Evolutionary conservation across 2,888 invertebrate genomes (phyloP), one percentile per base, ranked within the genome.

Genomic region (Conistra vaccinii): DNA sequence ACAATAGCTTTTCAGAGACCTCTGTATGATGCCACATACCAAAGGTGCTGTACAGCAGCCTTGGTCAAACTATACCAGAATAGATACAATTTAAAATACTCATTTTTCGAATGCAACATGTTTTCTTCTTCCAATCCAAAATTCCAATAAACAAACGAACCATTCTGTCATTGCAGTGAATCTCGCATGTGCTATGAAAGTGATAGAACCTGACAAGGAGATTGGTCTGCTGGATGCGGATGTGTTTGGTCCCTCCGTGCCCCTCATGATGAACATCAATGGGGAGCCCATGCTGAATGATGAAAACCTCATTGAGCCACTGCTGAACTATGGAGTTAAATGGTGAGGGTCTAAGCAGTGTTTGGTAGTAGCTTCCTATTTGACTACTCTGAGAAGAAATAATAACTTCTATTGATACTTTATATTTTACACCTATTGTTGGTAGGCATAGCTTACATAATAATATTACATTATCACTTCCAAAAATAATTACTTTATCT

Each of bases 241-340:
- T 94, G 98, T 99, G 17, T 99, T 99, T 94, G 99, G 99, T 0
- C 99, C 99, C 0, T 98, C 99, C 0, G 97, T 99, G 83, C 99
- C 99, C 0, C 97, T 98, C 42, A 98, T 99, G 98, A 99, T 99
- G 99, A 99, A 99, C 94, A 95, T 99, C 68, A 97, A 97, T 55
- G 98, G 98, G 57, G 97, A 98, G 81, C 99, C 99, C 0, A 96
- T 98, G 90, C 92, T 99, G 1, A 98, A 98, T 91, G 97, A 98
- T 80, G 97, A 98, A 68, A 97, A 99, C 89, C 96, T 98, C 29
- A 99, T 99, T 97, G 97, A 98, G 90, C 99, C 99, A 0, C 96
- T 99, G 9, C 94, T 98, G 32, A 99, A 99, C 95, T 99, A 98
- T 96, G 99, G 99, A 71, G 97, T 99, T 3, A 99, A 99, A 97